Evolutionary conservation across 2,888 invertebrate species (phyloP).

Genomic region (Cataglyphis livida): DNA sequence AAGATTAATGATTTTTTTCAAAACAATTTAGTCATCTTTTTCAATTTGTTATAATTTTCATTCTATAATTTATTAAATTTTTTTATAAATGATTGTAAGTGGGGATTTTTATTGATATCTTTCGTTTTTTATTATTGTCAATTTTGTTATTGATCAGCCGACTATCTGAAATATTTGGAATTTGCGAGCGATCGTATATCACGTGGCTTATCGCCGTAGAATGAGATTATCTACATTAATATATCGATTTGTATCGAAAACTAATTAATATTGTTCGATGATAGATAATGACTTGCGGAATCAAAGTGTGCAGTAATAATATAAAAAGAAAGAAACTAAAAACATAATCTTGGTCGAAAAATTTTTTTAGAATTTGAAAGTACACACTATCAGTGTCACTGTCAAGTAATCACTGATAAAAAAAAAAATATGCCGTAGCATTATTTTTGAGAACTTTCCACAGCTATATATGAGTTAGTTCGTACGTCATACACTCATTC

Average conservation of each 20-base stretch:
- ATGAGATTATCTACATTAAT: background rate
- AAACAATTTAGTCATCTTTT: background rate
- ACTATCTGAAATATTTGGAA: background rate
- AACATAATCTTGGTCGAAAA: background rate
- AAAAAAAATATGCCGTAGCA: background rate
- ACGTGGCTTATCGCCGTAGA: background rate
- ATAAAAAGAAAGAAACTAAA: background rate
- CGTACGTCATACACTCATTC: conserved; percentile 45
- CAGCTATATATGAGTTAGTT: background rate
- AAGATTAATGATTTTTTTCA: background rate
- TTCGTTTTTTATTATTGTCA: background rate
- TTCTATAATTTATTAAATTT: background rate
- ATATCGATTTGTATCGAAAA: background rate
- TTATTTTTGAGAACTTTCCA: background rate
- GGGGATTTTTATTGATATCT: background rate
- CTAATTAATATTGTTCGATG: conserved; percentile 7
- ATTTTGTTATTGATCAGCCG: too few species aligned
- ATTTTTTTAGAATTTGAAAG: conserved; percentile 6
- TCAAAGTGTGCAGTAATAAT: background rate
- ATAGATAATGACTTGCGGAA: background rate
- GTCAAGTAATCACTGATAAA: background rate
- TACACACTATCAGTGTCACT: too few species aligned
- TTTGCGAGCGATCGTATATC: background rate
- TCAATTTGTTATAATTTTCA: background rate
- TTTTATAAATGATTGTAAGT: background rate